Evolutionary conservation across 2,797 vertebrate genomes (phyloP).

Genomic region (Leucoraja ocellata): DNA sequence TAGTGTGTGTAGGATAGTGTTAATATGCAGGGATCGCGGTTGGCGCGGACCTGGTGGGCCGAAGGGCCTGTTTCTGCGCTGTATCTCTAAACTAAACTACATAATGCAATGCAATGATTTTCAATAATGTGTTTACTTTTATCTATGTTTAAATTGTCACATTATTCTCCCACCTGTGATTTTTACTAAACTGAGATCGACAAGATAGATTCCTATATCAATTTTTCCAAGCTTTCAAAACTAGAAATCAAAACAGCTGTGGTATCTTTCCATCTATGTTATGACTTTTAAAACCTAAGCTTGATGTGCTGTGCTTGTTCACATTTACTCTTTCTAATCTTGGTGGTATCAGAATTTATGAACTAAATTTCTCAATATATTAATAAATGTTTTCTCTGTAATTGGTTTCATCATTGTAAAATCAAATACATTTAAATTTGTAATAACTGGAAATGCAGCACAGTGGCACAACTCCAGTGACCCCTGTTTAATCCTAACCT

Average conservation of each 20-base stretch:
- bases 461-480: too few relatives aligned
- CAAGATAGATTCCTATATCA: neutral
- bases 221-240: neutral
- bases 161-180: neutral
- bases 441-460: neutral
- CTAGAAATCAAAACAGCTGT: neutral
- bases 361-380: neutral
- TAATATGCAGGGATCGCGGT: too few relatives aligned
- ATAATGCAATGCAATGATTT: neutral
- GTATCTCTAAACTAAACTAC: neutral
- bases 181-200: neutral
- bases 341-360: neutral
- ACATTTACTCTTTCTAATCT: neutral
- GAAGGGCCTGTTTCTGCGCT: too few relatives aligned
- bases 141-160: neutral
- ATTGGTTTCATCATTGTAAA: neutral
- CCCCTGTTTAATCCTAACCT: too few relatives aligned
- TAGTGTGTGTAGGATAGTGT: too few relatives aligned
- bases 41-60: too few relatives aligned
- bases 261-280: neutral
- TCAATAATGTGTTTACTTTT: neutral
- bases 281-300: neutral
- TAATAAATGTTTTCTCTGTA: neutral
- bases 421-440: neutral
- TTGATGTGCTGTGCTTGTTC: neutral